Conservation (phyloP, 2,113 vertebrate species). For the Chaetorhynchus papuensis region DNA sequence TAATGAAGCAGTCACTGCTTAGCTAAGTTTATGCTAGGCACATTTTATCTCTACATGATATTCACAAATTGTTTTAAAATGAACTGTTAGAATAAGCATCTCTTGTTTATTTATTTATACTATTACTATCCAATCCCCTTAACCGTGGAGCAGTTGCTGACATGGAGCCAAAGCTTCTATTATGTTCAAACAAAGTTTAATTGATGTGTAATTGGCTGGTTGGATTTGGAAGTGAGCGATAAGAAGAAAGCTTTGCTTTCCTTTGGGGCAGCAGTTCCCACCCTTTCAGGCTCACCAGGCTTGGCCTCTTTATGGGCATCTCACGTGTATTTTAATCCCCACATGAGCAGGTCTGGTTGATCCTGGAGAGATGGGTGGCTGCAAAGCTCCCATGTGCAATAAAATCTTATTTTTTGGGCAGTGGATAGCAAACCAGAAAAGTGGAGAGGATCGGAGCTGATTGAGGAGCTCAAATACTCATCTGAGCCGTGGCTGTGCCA, state of each 20-base stretch:
- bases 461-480: background rate
- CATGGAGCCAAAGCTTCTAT: conserved; percentile 49
- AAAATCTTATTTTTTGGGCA: background rate
- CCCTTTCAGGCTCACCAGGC: background rate
- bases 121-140: conserved; percentile 43
- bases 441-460: background rate
- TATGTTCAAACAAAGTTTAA: conserved; percentile 58
- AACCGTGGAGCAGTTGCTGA: conserved; percentile 26
- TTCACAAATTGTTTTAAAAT: conserved; percentile 81
- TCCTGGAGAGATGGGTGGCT: background rate
- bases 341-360: background rate
- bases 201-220: conserved; percentile 47
- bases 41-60: conserved; percentile 70
- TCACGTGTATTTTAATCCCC: background rate
- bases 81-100: conserved; percentile 78
- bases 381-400: background rate
- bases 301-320: background rate
- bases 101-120: conserved; percentile 71
- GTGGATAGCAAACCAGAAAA: background rate
- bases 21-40: conserved; percentile 65
- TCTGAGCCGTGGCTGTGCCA: background rate
- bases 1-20: conserved; percentile 66
- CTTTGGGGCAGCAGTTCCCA: conserved; percentile 4
- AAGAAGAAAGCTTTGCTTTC: conserved; percentile 12
- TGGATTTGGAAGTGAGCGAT: background rate